Evolutionary conservation across 1,140 invertebrate species (phyloP).

Genomic region (Piezodorus guildinii): DNA sequence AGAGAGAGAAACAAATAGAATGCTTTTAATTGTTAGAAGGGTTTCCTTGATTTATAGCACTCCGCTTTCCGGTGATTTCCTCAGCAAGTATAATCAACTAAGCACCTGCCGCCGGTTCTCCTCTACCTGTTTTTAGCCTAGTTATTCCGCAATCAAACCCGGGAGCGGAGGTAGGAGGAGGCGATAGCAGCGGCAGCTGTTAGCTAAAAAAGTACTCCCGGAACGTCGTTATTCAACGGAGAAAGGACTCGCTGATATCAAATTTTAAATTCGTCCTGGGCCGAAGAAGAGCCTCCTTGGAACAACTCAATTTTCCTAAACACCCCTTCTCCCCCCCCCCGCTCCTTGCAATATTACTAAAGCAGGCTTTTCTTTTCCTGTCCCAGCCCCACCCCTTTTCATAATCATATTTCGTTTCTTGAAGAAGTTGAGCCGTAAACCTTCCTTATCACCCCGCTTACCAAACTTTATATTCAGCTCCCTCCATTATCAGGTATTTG

Average conservation of each 20-base stretch:
- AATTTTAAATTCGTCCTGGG: constrained; percentile 4
- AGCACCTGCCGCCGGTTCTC: no score
- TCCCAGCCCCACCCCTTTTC: constrained; percentile 1
- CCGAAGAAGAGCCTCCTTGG: not conserved
- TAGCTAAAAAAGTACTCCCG: not conserved
- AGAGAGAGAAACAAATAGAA: no score
- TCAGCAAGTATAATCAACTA: no score
- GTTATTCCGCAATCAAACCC: no score
- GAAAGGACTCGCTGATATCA: not conserved
- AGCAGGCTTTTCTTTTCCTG: not conserved
- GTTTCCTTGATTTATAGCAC: no score
- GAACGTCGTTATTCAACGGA: not conserved
- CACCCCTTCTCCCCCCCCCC: not conserved
- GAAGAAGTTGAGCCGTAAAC: not conserved
- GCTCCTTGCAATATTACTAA: not conserved
- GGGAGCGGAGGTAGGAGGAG: no score
- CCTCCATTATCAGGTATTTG: no score
- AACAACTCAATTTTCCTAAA: constrained; percentile 9
- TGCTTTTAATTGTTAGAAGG: no score
- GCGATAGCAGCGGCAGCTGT: not conserved
- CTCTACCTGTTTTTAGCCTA: no score
- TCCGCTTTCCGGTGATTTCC: no score
- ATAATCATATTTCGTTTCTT: constrained; percentile 6
- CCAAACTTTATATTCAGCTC: no score
- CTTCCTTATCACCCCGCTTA: no score